phyloP scores from a whole-genome alignment of 1,140 invertebrate species.

The Papilio polytes region DNA sequence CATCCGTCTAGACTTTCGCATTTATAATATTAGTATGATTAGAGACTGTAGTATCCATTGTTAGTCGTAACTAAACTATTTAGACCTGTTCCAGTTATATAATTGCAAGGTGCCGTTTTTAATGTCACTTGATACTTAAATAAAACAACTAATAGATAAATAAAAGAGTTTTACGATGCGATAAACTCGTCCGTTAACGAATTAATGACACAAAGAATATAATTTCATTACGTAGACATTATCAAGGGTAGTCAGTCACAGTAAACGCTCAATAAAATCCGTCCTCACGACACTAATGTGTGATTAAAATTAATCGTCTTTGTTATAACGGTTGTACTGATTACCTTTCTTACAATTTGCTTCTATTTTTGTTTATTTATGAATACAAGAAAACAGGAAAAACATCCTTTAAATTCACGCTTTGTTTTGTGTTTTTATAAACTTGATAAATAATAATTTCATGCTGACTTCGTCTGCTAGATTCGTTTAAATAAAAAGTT shows the following conservation, averaged over 20 bases:
- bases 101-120: not conserved
- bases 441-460: too few relatives aligned
- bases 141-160: conserved; percentile 11
- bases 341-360: not conserved
- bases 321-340: not conserved
- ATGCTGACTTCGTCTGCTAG: too few relatives aligned
- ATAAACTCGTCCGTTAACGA: conserved; percentile 3
- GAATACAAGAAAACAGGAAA: not conserved
- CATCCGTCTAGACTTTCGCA: too few relatives aligned
- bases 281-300: conserved; percentile 21
- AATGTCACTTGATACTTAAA: not conserved
- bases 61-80: too few relatives aligned
- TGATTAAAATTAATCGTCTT: conserved; percentile 27
- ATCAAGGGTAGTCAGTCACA: conserved; percentile 14
- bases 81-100: not conserved
- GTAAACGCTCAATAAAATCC: conserved; percentile 8
- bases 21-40: too few relatives aligned
- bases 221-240: conserved; percentile 27
- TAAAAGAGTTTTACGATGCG: conserved; percentile 21
- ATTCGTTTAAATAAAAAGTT: too few relatives aligned
- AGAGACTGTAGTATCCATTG: too few relatives aligned
- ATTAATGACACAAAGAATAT: conserved; percentile 12
- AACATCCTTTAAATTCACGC: too few relatives aligned
- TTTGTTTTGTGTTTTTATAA: too few relatives aligned
- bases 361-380: not conserved